Evolutionary conservation across 2,113 vertebrate genomes (phyloP).

Genomic region (Bambusicola thoracicus): DNA sequence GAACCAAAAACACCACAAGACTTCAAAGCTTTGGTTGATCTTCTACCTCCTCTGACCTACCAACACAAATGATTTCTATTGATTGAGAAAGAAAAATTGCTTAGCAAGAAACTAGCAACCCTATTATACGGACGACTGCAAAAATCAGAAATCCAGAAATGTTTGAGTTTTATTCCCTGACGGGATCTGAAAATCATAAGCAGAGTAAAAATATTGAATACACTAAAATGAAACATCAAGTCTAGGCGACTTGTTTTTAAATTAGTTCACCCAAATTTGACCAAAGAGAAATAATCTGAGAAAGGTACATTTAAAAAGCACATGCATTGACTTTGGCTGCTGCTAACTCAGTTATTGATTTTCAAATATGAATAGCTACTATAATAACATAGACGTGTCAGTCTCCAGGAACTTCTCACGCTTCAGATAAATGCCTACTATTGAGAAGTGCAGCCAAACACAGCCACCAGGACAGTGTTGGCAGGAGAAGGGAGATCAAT

Average conservation of each 20-base stretch:
- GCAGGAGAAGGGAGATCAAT: background rate
- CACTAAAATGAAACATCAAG: background rate
- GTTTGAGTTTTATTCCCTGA: conserved; percentile 2
- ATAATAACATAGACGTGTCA: conserved; percentile 51
- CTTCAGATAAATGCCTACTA: conserved; percentile 24
- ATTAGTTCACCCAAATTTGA: conserved; percentile 45
- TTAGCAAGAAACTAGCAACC: background rate
- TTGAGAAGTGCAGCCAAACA: background rate
- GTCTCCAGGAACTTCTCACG: conserved; percentile 23
- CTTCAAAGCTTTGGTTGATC: background rate
- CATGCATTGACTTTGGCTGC: background rate
- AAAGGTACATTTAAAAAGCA: conserved; percentile 14
- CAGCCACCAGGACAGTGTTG: background rate
- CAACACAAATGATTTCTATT: background rate
- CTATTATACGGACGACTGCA: background rate
- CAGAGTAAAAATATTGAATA: conserved; percentile 10
- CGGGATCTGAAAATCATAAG: conserved; percentile 32
- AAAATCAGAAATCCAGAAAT: background rate
- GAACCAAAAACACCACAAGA: background rate
- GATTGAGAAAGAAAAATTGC: background rate
- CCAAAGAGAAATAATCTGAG: conserved; percentile 27
- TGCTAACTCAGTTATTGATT: conserved; percentile 26
- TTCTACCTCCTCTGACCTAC: background rate
- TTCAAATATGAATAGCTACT: background rate
- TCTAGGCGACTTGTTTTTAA: background rate